phyloP scores from a whole-genome alignment of 2,113 vertebrate species.

The Bambusicola thoracicus region DNA sequence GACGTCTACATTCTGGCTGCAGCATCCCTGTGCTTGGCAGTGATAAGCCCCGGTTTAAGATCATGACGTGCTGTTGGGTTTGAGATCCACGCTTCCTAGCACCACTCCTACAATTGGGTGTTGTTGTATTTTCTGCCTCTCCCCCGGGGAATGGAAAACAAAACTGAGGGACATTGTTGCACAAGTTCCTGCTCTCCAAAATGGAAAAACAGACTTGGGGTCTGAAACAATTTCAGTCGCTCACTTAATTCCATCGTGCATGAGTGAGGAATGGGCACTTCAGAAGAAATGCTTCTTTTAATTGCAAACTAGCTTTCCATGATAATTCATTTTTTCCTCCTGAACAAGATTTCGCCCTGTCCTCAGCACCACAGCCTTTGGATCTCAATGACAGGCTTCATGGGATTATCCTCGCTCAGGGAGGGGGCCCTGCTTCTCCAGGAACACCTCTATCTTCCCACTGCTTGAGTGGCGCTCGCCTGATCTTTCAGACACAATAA shows the following conservation, averaged over 20 bases:
- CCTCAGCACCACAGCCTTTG: not conserved
- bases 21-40: not conserved
- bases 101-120: not conserved
- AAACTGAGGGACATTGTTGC: not conserved
- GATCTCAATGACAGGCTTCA: not conserved
- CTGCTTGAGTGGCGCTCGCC: not conserved
- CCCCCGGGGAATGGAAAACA: not conserved
- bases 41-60: not conserved
- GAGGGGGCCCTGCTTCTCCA: not conserved
- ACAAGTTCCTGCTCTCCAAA: slow-evolving; percentile 7
- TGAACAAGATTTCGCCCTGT: slow-evolving; percentile 18
- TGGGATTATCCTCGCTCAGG: slow-evolving; percentile 22
- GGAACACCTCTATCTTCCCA: not conserved
- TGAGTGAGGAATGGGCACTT: not conserved
- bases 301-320: slow-evolving; percentile 3
- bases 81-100: not conserved
- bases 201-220: slow-evolving; percentile 7
- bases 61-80: not conserved
- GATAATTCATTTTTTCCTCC: slow-evolving; percentile 23
- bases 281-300: slow-evolving; percentile 10
- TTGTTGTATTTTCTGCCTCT: not conserved
- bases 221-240: slow-evolving; percentile 1
- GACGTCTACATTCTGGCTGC: not conserved
- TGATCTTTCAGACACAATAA: slow-evolving; percentile 56
- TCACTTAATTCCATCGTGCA: not conserved